phyloP scores from a whole-genome alignment of 2,797 vertebrate species.

The Taeniopygia guttata region DNA sequence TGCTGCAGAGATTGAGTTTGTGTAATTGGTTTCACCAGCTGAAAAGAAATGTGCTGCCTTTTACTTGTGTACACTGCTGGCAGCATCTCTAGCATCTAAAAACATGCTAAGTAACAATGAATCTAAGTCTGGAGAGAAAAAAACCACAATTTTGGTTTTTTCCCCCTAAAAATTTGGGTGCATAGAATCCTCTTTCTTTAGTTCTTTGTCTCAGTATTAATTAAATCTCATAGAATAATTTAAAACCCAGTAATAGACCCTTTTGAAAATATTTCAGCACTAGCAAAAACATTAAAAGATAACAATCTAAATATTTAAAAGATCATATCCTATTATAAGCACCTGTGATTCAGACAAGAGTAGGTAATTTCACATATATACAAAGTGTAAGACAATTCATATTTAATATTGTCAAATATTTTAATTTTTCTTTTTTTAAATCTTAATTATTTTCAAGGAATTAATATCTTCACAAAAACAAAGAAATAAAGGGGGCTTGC shows the following conservation, averaged over 20 bases:
- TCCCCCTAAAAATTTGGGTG: background rate
- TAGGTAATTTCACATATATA: background rate
- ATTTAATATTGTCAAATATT: background rate
- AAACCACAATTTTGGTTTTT: rapidly evolving
- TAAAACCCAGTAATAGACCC: background rate
- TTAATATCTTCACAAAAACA: constrained; percentile 7
- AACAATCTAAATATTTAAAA: background rate
- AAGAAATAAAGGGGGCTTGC: background rate
- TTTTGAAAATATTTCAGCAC: background rate
- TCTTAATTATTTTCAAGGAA: constrained; percentile 16
- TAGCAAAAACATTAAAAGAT: constrained; percentile 16
- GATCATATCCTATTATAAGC: background rate
- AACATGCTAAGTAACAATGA: background rate
- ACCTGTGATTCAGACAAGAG: background rate
- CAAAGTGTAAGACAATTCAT: background rate
- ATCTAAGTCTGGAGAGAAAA: background rate
- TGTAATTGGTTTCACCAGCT: background rate
- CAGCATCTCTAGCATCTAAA: background rate
- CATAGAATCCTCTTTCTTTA: background rate
- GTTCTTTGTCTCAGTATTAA: background rate
- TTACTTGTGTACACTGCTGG: background rate
- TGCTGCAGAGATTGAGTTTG: background rate
- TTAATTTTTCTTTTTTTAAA: background rate
- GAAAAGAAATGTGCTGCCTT: background rate
- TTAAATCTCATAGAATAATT: background rate